These are phyloP conservation scores for Andrena cerasifolii DNA, from an alignment of 1,140 invertebrate genomes.

Conservation along the genomic window DNA sequence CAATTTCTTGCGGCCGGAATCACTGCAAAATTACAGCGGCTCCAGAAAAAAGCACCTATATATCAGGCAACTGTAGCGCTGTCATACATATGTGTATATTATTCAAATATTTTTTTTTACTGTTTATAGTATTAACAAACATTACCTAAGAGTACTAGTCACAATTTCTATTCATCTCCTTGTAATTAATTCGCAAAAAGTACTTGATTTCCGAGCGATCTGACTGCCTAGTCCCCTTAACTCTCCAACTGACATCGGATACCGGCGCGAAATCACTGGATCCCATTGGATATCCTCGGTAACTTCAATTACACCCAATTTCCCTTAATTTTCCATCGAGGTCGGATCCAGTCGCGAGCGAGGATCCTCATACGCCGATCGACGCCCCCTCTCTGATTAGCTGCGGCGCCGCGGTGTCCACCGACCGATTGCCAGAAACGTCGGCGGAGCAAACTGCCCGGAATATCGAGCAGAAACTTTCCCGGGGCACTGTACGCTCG, in stretches of 20 bases:
- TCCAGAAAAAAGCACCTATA: no score
- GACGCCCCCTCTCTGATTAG: conserved; percentile 10
- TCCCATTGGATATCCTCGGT: background rate
- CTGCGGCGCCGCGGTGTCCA: background rate
- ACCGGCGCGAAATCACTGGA: background rate
- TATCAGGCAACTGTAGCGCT: no score
- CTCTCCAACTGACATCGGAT: background rate
- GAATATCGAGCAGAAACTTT: conserved; percentile 47
- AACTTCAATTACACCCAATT: conserved; percentile 21
- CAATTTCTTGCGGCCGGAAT: no score
- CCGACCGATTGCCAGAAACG: conserved; percentile 26
- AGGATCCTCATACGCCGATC: background rate
- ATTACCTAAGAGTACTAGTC: no score
- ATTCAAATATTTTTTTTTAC: no score
- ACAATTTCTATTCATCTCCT: no score
- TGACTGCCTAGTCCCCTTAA: no score
- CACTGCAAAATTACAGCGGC: no score
- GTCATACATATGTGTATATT: no score
- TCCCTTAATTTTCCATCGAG: conserved; percentile 28
- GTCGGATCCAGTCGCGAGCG: background rate
- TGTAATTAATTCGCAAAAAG: no score
- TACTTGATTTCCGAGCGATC: no score
- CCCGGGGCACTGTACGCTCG: conserved; percentile 47
- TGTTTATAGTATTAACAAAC: no score
- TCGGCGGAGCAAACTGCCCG: conserved; percentile 4